Percentiles rank a stretch among this genome's conserved stretches.
Conservation (phyloP, 2,113 vertebrate genomes). For the Myrmecophaga tridactyla region DNA sequence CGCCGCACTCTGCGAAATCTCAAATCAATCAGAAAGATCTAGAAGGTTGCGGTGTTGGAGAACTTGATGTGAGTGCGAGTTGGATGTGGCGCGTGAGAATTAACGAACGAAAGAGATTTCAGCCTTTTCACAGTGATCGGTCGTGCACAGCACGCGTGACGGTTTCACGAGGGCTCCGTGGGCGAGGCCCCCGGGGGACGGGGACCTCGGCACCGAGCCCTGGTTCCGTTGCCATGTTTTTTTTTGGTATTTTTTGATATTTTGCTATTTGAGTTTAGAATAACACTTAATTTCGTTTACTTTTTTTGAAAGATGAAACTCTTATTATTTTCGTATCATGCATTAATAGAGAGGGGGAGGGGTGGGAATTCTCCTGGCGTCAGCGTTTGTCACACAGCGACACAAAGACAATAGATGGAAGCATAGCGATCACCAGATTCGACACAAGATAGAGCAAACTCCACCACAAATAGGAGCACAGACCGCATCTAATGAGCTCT, state of each 20-base stretch:
- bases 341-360: slow-evolving; percentile 44
- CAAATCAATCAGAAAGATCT: neutral
- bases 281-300: slow-evolving; percentile 60
- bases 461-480: slow-evolving; percentile 56
- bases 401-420: slow-evolving; percentile 36
- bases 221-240: slow-evolving; percentile 66
- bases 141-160: neutral
- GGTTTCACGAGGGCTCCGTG: slow-evolving; percentile 42
- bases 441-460: slow-evolving; percentile 48
- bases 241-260: slow-evolving; percentile 72
- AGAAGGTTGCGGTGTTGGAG: neutral
- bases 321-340: slow-evolving; percentile 64
- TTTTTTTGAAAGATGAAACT: slow-evolving; percentile 44
- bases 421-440: slow-evolving; percentile 48
- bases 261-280: slow-evolving; percentile 50
- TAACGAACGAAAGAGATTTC: slow-evolving; percentile 43
- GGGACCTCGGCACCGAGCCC: slow-evolving; percentile 36
- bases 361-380: neutral
- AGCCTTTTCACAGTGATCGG: slow-evolving; percentile 68
- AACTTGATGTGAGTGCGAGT: slow-evolving; percentile 44
- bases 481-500: slow-evolving; percentile 45
- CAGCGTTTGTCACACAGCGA: neutral
- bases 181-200: neutral
- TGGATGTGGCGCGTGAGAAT: slow-evolving; percentile 42
- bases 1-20: slow-evolving; percentile 53